These are phyloP conservation scores for Parochlus steinenii DNA, from an alignment of 2,888 invertebrate species.

Conservation along the genomic window DNA sequence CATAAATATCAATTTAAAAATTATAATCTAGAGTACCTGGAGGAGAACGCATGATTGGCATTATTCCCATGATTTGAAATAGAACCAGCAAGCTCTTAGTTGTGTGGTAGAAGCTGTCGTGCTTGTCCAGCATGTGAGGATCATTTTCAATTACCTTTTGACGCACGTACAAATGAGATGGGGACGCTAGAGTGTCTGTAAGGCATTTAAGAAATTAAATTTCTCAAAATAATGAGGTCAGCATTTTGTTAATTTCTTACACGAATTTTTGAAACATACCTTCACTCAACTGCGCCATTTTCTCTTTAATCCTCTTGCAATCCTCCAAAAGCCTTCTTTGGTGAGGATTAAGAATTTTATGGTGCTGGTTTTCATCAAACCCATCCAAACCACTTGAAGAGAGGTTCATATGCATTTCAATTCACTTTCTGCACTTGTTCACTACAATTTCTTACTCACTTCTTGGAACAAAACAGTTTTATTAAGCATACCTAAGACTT, in stretches of 20 bases:
- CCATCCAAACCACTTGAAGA: no score
- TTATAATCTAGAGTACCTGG: no score
- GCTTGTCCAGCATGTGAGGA: constrained; percentile 41
- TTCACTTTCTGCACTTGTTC: no score
- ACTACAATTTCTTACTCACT: no score
- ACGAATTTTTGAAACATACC: constrained; percentile 1
- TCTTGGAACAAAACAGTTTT: no score
- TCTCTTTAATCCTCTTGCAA: constrained; percentile 24
- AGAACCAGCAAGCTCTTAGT: constrained; percentile 52
- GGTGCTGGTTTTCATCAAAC: neutral
- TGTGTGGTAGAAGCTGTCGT: constrained; percentile 52
- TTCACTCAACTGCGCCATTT: constrained; percentile 17
- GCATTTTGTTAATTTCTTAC: neutral
- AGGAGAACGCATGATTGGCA: constrained; percentile 53
- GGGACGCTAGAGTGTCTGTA: constrained; percentile 7
- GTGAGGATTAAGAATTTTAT: constrained; percentile 26
- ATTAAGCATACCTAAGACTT: no score
- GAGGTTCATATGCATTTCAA: no score
- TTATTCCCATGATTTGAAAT: constrained; percentile 59
- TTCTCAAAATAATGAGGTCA: no score
- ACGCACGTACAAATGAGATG: constrained; percentile 23
- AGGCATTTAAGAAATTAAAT: neutral
- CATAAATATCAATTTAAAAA: constrained; percentile 14
- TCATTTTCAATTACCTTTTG: constrained; percentile 35
- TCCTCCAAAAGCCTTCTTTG: constrained; percentile 29